A percentile compares a stretch with the other conserved stretches of the same genome.
phyloP scores from a whole-genome alignment of 2,797 vertebrate species.

The Diplodus sargus region DNA sequence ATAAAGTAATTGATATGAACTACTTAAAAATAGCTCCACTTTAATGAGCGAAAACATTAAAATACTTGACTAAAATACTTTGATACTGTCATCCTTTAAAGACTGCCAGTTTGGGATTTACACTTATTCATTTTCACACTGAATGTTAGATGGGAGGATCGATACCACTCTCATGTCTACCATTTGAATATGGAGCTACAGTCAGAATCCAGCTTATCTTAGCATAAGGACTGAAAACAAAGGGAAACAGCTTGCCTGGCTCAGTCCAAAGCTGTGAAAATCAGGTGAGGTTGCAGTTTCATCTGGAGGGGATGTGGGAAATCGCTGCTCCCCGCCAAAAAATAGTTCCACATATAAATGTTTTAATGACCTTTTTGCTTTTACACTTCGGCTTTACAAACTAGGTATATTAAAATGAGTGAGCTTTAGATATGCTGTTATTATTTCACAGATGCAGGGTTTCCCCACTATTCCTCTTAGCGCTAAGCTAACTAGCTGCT shows the following conservation, averaged over 20 bases:
- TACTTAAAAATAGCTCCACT: not conserved
- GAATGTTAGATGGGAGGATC: not conserved
- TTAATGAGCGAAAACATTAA: not conserved
- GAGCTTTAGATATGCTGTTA: not conserved
- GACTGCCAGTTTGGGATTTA: not conserved
- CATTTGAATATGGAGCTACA: not conserved
- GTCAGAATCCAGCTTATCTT: not conserved
- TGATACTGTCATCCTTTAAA: not conserved
- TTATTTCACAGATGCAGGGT: not conserved
- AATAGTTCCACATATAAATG: not conserved
- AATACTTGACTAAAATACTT: not conserved
- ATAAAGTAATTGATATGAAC: not conserved
- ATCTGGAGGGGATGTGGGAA: not conserved
- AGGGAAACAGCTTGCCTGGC: not conserved
- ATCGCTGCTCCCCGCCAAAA: not conserved
- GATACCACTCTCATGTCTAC: not conserved
- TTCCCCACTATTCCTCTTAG: not conserved
- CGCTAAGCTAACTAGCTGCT: not conserved
- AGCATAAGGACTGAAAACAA: not conserved
- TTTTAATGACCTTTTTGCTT: not conserved
- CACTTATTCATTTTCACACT: not conserved
- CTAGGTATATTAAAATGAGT: not conserved
- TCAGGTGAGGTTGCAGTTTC: not conserved
- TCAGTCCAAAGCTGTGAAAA: not conserved
- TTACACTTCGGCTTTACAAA: not conserved